A percentile compares a stretch with the other conserved stretches of the same genome.
Conservation (phyloP, 2,888 invertebrate species). For the Drosophila phalerata region DNA sequence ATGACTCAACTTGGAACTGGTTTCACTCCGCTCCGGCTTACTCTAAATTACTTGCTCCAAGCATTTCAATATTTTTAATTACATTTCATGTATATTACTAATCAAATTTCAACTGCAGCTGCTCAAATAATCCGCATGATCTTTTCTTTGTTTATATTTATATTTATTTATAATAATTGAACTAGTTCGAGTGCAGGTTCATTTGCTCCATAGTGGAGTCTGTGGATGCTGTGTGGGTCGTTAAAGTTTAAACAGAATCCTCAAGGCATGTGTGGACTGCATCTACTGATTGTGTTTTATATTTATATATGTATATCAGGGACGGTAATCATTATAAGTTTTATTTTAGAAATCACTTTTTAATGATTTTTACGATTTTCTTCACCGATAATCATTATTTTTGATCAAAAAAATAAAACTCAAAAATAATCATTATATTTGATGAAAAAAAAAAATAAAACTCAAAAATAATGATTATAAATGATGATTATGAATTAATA, state of each 20-base stretch:
- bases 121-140: neutral
- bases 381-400: too few species aligned
- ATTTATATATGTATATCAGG: too few species aligned
- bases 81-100: neutral
- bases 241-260: too few species aligned
- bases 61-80: neutral
- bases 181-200: neutral
- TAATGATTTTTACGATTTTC: too few species aligned
- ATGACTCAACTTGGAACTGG: slow-evolving; percentile 25
- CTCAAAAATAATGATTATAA: too few species aligned
- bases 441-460: too few species aligned
- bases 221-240: neutral
- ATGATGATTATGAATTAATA: too few species aligned
- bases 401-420: too few species aligned
- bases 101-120: neutral
- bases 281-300: neutral
- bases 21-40: slow-evolving; percentile 18
- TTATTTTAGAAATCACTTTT: too few species aligned
- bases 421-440: too few species aligned
- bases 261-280: neutral
- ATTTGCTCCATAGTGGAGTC: neutral
- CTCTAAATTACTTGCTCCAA: slow-evolving; percentile 8
- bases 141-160: neutral
- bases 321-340: too few species aligned
- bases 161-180: too few species aligned